Evolutionary conservation across 2,113 vertebrate species (phyloP), one percentile per base, ranked within the genome.

Genomic region (Hyperoodon ampullatus): DNA sequence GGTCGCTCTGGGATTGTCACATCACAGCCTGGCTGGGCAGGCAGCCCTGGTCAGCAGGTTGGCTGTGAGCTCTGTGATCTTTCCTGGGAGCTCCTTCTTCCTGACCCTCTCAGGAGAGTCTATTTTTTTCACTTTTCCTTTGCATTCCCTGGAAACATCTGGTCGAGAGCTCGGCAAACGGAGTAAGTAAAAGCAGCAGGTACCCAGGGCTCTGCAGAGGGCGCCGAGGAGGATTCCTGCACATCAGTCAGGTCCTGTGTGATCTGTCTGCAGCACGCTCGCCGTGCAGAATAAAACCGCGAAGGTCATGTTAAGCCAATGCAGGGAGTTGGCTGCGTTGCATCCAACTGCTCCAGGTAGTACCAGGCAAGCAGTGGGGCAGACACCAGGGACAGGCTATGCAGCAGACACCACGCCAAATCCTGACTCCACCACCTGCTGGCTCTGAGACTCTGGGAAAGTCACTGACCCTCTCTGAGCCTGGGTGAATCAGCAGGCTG

Each of bases 141-240:
- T 44, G 39, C 10, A 77, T 42, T 15, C 21, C 68, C 55, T 84
- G 16, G 19, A 33, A 90, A 24, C 42, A 16, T 19, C 60, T 7
- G 5, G n/a, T 8, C 55, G 55, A 39, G 35, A 72, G 70, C 28
- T 85, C 88, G 61, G 58, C 19, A 3, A 6, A 15, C 1, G 2
- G 42, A 26, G 9, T 30, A n/a, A 70, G 44, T 33, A 8, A 26
- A 75, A 72, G n/a, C 30, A 35, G 42, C 47, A 82, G 42, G 55
- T 15, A 10, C 81, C 50, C n/a, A 4, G 47, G 6, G 26, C 39
- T 24, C 47, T 42, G 4, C 9, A 39, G 33, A 86, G 35, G 9
- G 12, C 15, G 11, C 33, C 0, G 0, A 16, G 15, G 26, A 18
- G 15, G 23, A 24, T 9, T 10, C 44, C 78, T 14, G 47, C 13